These are phyloP conservation scores for Onthophagus sagittarius DNA, from an alignment of 2,888 invertebrate species.

Conservation along the genomic window DNA sequence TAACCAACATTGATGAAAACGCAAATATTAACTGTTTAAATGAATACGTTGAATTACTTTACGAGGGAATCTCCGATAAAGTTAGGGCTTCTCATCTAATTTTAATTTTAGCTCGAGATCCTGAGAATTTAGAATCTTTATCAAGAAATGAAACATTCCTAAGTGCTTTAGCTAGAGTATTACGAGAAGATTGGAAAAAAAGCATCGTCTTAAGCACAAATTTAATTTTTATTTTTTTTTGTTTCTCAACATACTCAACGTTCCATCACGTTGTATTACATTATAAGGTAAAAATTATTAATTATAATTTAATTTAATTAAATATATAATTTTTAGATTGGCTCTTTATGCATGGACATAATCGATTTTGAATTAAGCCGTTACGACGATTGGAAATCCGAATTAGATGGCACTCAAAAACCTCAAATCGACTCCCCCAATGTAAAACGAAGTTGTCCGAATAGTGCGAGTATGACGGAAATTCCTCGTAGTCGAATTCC, in stretches of 20 bases:
- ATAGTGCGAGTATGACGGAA: conserved; percentile 55
- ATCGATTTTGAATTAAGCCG: conserved; percentile 92
- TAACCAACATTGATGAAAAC: conserved; percentile 49
- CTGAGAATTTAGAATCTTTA: conserved; percentile 90
- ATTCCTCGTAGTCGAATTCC: conserved; percentile 67
- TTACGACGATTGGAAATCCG: conserved; percentile 88
- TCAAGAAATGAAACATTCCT: conserved; percentile 92
- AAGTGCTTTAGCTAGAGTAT: conserved; percentile 90
- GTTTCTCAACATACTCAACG: conserved; percentile 92
- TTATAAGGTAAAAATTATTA: conserved; percentile 71
- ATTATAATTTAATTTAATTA: not conserved
- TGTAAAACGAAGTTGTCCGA: conserved; percentile 45
- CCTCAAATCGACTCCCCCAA: conserved; percentile 46
- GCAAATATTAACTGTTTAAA: conserved; percentile 81
- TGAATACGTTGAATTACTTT: conserved; percentile 91
- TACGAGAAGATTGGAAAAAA: conserved; percentile 96
- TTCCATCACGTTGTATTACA: conserved; percentile 94
- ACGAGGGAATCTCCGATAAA: conserved; percentile 92
- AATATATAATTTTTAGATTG: conserved; percentile 64
- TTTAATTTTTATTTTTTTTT: conserved; percentile 95
- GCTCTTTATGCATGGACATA: conserved; percentile 94
- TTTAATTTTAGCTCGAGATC: conserved; percentile 85
- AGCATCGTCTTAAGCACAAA: conserved; percentile 95
- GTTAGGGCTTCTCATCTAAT: conserved; percentile 89
- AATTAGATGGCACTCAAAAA: conserved; percentile 56